These are phyloP conservation scores for Ernsta delagoae DNA, from an alignment of 2,888 invertebrate genomes.

Conservation along the genomic window DNA sequence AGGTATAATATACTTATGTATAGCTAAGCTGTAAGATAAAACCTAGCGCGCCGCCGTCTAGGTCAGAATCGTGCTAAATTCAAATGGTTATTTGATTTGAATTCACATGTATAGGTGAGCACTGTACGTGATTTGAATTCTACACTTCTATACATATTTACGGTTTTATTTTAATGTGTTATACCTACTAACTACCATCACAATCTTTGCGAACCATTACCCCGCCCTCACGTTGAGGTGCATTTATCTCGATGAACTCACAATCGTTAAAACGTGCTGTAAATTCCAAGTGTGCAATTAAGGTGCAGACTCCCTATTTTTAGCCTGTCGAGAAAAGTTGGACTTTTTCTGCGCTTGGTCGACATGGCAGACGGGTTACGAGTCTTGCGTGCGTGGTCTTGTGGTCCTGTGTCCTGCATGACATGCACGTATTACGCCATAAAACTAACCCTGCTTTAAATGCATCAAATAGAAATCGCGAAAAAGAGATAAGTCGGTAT, in stretches of 20 bases:
- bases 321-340: conserved; percentile 60
- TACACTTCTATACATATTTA: conserved; percentile 42
- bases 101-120: conserved; percentile 44
- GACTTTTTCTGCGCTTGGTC: conserved; percentile 58
- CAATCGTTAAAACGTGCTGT: conserved; percentile 73
- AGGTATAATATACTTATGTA: neutral
- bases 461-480: too few species aligned
- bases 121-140: conserved; percentile 43
- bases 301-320: conserved; percentile 73
- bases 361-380: conserved; percentile 45
- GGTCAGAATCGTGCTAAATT: conserved; percentile 41
- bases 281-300: conserved; percentile 78
- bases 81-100: conserved; percentile 44
- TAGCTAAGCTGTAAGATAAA: neutral
- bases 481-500: too few species aligned
- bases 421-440: conserved; percentile 4
- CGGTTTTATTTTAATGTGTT: conserved; percentile 47
- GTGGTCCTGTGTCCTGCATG: conserved; percentile 12
- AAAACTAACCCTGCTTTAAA: neutral
- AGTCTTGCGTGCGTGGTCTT: conserved; percentile 47
- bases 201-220: conserved; percentile 52
- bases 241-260: conserved; percentile 53
- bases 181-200: conserved; percentile 58
- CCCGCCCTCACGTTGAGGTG: conserved; percentile 55
- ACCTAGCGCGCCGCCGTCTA: conserved; percentile 3